These are phyloP conservation scores for Parnassius glacialis DNA, from an alignment of 2,888 invertebrate species.

Conservation along the genomic window DNA sequence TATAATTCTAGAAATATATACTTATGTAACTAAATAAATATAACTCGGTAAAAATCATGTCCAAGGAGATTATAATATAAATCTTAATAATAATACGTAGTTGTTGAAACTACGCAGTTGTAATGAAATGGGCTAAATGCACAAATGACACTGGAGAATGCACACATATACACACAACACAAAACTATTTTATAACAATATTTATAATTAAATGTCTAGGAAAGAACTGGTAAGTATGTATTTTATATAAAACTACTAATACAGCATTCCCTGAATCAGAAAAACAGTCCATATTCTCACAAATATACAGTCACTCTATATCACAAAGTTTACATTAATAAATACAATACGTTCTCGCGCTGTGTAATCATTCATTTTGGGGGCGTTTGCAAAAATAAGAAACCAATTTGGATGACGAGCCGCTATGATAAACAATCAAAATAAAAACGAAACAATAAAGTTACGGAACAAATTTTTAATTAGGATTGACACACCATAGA, in stretches of 20 bases:
- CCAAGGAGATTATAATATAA: not conserved
- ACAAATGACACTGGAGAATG: not conserved
- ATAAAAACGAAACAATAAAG: conserved; percentile 14
- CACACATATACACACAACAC: too few species aligned
- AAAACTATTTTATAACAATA: too few species aligned
- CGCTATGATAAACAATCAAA: conserved; percentile 8
- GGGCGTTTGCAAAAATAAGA: conserved; percentile 19
- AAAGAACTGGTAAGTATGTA: too few species aligned
- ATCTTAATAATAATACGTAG: conserved; percentile 12
- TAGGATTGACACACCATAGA: conserved; percentile 18
- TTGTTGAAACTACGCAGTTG: conserved; percentile 1
- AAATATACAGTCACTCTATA: conserved; percentile 64
- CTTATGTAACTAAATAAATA: too few species aligned
- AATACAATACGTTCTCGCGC: conserved; percentile 48
- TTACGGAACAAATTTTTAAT: not conserved
- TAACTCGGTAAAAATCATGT: too few species aligned
- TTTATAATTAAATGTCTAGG: too few species aligned
- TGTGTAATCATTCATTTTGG: conserved; percentile 16
- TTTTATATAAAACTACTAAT: not conserved
- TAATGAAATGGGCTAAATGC: conserved; percentile 12
- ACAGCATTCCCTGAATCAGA: conserved; percentile 20
- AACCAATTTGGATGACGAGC: conserved; percentile 5
- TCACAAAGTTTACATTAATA: conserved; percentile 67
- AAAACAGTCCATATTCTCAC: conserved; percentile 42
- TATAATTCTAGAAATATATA: too few species aligned